phyloP scores from a whole-genome alignment of 2,888 invertebrate species.

The Platycheirus albimanus region DNA sequence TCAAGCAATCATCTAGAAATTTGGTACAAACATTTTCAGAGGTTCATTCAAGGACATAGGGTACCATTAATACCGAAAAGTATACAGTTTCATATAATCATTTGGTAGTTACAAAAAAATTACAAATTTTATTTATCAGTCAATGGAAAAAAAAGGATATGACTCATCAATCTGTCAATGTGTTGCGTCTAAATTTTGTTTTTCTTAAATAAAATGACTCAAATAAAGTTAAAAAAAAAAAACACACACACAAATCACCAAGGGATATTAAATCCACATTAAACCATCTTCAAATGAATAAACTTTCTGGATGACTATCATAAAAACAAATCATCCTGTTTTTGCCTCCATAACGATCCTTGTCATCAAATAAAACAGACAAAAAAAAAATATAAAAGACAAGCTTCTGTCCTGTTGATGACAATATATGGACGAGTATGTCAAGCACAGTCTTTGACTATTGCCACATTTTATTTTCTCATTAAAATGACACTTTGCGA shows the following conservation, averaged over 20 bases:
- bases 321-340: neutral
- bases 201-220: neutral
- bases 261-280: constrained; percentile 15
- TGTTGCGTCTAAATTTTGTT: neutral
- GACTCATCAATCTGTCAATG: constrained; percentile 2
- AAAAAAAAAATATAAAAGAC: no score
- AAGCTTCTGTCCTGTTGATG: constrained; percentile 15
- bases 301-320: constrained; percentile 7
- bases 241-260: constrained; percentile 7
- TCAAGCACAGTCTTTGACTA: no score
- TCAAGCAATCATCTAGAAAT: no score
- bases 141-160: no score
- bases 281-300: constrained; percentile 9
- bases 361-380: constrained; percentile 18
- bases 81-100: no score
- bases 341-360: neutral
- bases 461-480: constrained; percentile 16
- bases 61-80: no score
- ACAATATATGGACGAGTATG: no score
- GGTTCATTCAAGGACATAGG: no score
- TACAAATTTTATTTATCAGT: no score
- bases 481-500: constrained; percentile 8
- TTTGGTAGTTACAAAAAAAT: no score
- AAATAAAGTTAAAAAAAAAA: neutral
- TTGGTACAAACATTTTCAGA: no score